Conservation (phyloP, 1,140 invertebrate genomes). For the Cyclargus thomasi region DNA sequence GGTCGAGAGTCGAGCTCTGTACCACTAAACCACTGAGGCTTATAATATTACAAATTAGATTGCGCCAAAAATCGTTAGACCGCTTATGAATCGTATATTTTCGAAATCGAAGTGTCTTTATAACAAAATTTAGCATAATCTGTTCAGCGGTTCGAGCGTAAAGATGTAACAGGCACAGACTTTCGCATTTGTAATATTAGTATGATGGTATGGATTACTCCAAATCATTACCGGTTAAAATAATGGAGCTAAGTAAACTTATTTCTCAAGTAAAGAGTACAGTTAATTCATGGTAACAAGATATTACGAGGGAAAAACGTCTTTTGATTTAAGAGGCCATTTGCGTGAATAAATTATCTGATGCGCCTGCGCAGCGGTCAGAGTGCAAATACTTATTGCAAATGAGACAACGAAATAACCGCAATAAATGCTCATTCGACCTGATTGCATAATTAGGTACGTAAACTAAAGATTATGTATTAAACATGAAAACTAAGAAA, state of each 20-base stretch:
- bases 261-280: neutral
- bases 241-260: neutral
- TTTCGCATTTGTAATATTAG: no score
- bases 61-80: no score
- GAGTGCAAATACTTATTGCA: slow-evolving; percentile 13
- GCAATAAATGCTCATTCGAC: slow-evolving; percentile 2
- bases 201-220: no score
- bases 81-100: no score
- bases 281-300: neutral
- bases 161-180: no score
- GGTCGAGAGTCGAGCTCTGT: no score
- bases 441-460: neutral
- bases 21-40: no score
- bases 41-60: no score
- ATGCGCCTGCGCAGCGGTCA: slow-evolving; percentile 7
- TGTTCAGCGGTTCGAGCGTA: no score
- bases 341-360: slow-evolving; percentile 5
- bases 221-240: no score
- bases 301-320: slow-evolving; percentile 10
- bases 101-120: no score
- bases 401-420: slow-evolving; percentile 9
- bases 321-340: neutral
- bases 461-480: neutral
- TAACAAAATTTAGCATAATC: no score
- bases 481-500: neutral